Percentiles rank a stretch among this genome's conserved stretches.
Evolutionary conservation across 2,888 invertebrate species (phyloP).

Genomic region (Zygaena filipendulae): DNA sequence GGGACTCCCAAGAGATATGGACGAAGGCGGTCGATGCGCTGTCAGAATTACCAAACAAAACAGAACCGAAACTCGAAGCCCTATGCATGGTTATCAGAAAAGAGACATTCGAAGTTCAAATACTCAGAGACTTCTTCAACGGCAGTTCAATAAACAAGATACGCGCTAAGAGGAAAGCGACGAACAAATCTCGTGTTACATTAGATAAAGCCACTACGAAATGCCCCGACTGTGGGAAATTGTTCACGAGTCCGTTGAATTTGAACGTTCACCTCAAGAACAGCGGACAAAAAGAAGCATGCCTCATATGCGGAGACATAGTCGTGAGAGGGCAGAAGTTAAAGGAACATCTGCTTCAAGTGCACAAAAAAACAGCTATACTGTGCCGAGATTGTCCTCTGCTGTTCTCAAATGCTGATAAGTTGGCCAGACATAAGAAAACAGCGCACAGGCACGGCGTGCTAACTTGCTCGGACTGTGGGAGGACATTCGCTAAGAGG

Average conservation of each 20-base stretch:
- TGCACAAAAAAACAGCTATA: conserved; percentile 26
- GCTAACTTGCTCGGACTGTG: conserved; percentile 42
- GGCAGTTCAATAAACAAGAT: conserved; percentile 30
- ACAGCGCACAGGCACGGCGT: conserved; percentile 32
- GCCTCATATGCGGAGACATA: conserved; percentile 35
- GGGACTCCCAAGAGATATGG: conserved; percentile 36
- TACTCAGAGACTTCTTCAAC: conserved; percentile 30
- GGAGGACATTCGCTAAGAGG: conserved; percentile 34
- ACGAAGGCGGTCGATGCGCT: conserved; percentile 29
- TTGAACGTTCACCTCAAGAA: conserved; percentile 43
- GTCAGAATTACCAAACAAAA: conserved; percentile 17
- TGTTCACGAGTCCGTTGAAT: conserved; percentile 38
- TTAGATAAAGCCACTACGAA: not conserved
- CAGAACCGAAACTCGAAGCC: conserved; percentile 24
- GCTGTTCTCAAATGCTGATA: conserved; percentile 25
- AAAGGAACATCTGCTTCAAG: conserved; percentile 29
- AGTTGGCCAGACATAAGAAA: conserved; percentile 29
- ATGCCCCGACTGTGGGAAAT: conserved; percentile 46
- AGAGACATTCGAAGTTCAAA: conserved; percentile 29
- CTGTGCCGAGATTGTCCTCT: conserved; percentile 41
- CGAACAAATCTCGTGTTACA: conserved; percentile 18
- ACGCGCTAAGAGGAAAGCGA: conserved; percentile 25
- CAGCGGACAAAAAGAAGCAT: conserved; percentile 48
- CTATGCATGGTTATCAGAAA: conserved; percentile 36
- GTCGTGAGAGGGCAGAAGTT: conserved; percentile 31